Conservation (phyloP, 2,113 vertebrate species). For the Columba janthina region DNA sequence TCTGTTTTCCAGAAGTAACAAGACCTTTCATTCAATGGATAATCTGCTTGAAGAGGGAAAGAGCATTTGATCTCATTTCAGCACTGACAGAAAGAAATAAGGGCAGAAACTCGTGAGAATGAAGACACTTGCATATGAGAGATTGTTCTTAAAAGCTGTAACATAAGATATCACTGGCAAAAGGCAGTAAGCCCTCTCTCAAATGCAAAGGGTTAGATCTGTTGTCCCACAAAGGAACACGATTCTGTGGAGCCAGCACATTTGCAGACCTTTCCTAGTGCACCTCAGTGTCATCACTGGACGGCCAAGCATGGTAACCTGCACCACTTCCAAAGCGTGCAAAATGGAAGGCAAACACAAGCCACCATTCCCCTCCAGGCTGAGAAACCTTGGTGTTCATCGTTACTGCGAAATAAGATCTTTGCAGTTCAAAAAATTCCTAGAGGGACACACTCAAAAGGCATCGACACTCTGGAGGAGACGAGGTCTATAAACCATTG, state of each 20-base stretch:
- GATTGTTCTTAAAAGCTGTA: background rate
- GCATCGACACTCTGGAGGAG: background rate
- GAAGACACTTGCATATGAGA: background rate
- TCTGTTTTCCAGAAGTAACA: background rate
- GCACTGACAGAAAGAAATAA: background rate
- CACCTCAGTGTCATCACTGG: background rate
- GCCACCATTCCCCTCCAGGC: background rate
- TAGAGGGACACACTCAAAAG: background rate
- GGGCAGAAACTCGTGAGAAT: background rate
- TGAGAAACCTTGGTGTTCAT: background rate
- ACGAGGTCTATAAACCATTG: slow-evolving; percentile 1
- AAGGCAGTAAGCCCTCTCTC: background rate
- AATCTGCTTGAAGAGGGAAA: slow-evolving; percentile 1
- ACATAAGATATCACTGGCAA: background rate
- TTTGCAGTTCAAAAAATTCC: slow-evolving; percentile 1
- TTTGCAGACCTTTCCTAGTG: background rate
- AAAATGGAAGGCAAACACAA: background rate
- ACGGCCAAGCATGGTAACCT: background rate
- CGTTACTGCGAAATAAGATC: background rate
- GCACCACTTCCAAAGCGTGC: background rate
- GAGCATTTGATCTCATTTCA: background rate
- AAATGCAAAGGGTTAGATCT: background rate
- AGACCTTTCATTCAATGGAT: background rate
- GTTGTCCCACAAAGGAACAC: background rate
- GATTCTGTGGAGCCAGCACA: background rate